phyloP scores from a whole-genome alignment of 1,140 invertebrate genomes.

The Heliconius congener region DNA sequence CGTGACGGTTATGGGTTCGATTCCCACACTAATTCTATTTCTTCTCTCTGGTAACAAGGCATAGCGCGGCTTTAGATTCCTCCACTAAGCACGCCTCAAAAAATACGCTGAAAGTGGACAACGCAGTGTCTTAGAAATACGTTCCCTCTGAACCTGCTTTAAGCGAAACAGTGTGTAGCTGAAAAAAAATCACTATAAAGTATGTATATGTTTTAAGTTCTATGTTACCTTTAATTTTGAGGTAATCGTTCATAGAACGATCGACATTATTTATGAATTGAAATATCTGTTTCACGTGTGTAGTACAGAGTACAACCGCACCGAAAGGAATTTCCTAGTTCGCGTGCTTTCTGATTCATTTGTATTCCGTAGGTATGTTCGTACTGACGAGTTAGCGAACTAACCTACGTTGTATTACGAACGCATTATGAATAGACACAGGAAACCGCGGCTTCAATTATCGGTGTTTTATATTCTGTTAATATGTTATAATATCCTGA shows the following conservation, averaged over 20 bases:
- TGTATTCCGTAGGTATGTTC: conserved; percentile 59
- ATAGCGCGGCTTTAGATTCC: too few species aligned
- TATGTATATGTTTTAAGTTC: background rate
- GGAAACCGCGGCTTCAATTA: conserved; percentile 58
- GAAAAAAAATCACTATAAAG: too few species aligned
- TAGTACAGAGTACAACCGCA: conserved; percentile 48
- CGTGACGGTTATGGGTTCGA: too few species aligned
- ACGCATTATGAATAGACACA: conserved; percentile 49
- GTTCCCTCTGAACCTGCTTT: too few species aligned
- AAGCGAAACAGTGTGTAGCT: too few species aligned
- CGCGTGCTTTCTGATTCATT: conserved; percentile 73
- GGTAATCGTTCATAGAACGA: background rate
- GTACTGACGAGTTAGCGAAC: conserved; percentile 50
- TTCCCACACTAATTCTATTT: too few species aligned
- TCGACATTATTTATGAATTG: conserved; percentile 35
- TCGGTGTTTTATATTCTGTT: conserved; percentile 49
- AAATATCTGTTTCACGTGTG: conserved; percentile 38
- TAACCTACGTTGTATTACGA: conserved; percentile 59
- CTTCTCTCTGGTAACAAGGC: too few species aligned
- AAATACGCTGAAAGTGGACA: too few species aligned
- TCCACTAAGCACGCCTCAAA: too few species aligned
- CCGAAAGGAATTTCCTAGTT: conserved; percentile 72
- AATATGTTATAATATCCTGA: conserved; percentile 47
- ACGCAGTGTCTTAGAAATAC: too few species aligned
- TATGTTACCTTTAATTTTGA: background rate